These are phyloP conservation scores for Drosophila ochracea DNA, from an alignment of 2,888 invertebrate genomes.

Conservation along the genomic window DNA sequence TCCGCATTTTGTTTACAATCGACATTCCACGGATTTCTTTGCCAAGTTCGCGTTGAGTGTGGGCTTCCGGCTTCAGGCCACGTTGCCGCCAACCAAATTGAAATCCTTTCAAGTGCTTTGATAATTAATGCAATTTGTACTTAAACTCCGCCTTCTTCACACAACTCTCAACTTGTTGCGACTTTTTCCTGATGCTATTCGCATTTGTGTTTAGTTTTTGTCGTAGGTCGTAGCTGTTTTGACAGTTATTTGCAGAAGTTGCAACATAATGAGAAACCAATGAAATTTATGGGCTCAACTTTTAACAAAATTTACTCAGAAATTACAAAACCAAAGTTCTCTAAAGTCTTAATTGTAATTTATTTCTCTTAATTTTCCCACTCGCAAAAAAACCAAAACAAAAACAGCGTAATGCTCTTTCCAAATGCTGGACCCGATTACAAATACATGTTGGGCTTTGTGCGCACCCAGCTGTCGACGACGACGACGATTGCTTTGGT, in stretches of 20 bases:
- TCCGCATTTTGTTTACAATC: conserved; percentile 61
- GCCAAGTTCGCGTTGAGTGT: conserved; percentile 40
- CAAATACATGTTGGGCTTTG: conserved; percentile 95
- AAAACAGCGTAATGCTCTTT: conserved; percentile 91
- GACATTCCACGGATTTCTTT: conserved; percentile 58
- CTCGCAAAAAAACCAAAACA: background rate
- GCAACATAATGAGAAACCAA: background rate
- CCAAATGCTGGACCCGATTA: conserved; percentile 96
- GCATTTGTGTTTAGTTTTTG: conserved; percentile 9
- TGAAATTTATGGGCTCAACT: background rate
- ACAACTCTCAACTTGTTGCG: conserved; percentile 49
- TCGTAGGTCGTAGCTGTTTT: conserved; percentile 10
- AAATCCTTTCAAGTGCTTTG: conserved; percentile 71
- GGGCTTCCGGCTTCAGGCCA: conserved; percentile 23
- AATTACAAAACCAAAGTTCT: background rate
- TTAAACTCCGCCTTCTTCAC: conserved; percentile 27
- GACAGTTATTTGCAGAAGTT: background rate
- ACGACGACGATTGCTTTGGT: conserved; percentile 88
- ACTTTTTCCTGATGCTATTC: background rate
- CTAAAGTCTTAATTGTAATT: background rate
- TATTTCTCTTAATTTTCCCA: background rate
- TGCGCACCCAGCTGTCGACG: conserved; percentile 96
- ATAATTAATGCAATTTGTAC: conserved; percentile 77
- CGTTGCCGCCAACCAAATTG: conserved; percentile 41
- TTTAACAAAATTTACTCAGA: background rate